Evolutionary conservation across 1,140 invertebrate species (phyloP).

Genomic region (Harlomillsia oculata): DNA sequence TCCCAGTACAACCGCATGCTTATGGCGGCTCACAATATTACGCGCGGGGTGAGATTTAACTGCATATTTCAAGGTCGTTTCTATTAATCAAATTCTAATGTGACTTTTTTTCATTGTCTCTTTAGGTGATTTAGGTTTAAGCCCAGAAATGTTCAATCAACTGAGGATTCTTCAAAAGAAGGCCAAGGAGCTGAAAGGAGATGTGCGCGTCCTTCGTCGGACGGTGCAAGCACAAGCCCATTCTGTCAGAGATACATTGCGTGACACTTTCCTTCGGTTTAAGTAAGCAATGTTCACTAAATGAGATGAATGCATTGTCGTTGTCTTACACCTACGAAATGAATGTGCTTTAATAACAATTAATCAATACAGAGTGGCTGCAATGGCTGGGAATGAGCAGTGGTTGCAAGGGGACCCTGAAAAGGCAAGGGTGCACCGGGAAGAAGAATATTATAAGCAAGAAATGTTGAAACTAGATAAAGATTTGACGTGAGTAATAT

Average conservation of each 20-base stretch:
- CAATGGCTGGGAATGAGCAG: slow-evolving; percentile 31
- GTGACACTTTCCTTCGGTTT: slow-evolving; percentile 77
- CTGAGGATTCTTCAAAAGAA: slow-evolving; percentile 74
- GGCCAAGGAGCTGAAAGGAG: slow-evolving; percentile 75
- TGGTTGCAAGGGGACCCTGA: slow-evolving; percentile 28
- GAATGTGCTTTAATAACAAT: too few relatives aligned
- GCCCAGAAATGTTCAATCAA: slow-evolving; percentile 78
- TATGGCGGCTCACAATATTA: too few relatives aligned
- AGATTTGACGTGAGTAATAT: slow-evolving; percentile 61
- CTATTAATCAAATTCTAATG: slow-evolving; percentile 11
- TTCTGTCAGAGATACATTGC: slow-evolving; percentile 78
- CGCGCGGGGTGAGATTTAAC: too few relatives aligned
- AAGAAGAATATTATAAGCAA: slow-evolving; percentile 79
- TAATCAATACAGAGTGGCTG: slow-evolving; percentile 24
- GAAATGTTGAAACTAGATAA: slow-evolving; percentile 83
- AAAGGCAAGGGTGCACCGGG: slow-evolving; percentile 42
- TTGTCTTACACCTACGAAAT: too few relatives aligned
- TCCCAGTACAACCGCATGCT: slow-evolving; percentile 19
- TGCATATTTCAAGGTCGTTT: too few relatives aligned
- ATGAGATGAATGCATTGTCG: too few relatives aligned
- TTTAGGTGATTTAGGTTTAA: slow-evolving; percentile 52
- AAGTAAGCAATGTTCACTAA: slow-evolving; percentile 41
- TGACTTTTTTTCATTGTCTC: slow-evolving; percentile 2
- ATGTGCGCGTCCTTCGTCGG: slow-evolving; percentile 74
- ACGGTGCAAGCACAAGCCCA: slow-evolving; percentile 84